Evolutionary conservation across 1,140 invertebrate species (phyloP).

Genomic region (Vanessa tameamea): DNA sequence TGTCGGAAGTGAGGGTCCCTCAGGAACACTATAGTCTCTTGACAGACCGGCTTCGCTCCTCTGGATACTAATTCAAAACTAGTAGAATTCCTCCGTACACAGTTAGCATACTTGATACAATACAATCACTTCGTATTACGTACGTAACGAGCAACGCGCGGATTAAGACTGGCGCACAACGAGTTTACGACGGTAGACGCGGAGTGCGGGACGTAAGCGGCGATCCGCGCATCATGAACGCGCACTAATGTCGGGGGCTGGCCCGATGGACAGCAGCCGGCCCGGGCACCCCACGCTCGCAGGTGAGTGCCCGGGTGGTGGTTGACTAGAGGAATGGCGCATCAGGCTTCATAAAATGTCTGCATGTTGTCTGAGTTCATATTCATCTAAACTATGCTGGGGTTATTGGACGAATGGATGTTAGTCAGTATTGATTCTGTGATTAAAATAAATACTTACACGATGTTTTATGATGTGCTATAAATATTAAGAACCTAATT

Average conservation of each 20-base stretch:
- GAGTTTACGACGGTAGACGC: slow-evolving; percentile 16
- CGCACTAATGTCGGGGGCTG: slow-evolving; percentile 1
- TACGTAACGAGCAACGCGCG: slow-evolving; percentile 17
- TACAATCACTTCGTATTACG: slow-evolving; percentile 15
- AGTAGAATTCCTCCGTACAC: not conserved
- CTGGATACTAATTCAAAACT: slow-evolving; percentile 28
- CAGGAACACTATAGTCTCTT: slow-evolving; percentile 40
- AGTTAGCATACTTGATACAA: slow-evolving; percentile 16
- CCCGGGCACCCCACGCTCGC: slow-evolving; percentile 1
- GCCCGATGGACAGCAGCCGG: slow-evolving; percentile 5
- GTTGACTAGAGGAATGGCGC: not conserved
- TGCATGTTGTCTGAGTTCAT: not conserved
- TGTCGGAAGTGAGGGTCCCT: slow-evolving; percentile 58
- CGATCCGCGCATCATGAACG: slow-evolving; percentile 9
- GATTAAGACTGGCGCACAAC: slow-evolving; percentile 26
- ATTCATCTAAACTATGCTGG: not conserved
- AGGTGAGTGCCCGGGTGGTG: slow-evolving; percentile 12
- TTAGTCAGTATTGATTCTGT: not conserved
- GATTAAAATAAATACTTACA: not conserved
- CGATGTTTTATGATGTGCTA: not conserved
- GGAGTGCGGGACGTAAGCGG: slow-evolving; percentile 15
- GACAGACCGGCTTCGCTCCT: slow-evolving; percentile 31
- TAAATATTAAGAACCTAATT: not conserved
- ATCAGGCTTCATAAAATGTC: not conserved
- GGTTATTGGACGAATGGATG: not conserved